Evolutionary conservation across 2,888 invertebrate genomes (phyloP).

Genomic region (Gerris lacustris): DNA sequence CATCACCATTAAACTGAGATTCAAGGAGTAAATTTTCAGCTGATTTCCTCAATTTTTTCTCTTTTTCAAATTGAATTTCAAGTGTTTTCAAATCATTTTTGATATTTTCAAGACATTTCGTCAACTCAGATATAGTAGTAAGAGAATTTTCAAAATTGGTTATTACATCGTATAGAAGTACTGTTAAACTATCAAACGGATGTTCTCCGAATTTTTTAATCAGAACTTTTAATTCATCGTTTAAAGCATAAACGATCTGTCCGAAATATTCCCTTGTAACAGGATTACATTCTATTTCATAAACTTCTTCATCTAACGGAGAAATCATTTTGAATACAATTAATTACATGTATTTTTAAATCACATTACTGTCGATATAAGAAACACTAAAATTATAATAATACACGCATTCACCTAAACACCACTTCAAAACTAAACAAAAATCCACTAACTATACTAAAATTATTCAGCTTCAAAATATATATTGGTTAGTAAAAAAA

Average conservation of each 20-base stretch:
- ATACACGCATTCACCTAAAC: too few relatives aligned
- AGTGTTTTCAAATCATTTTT: slow-evolving; percentile 20
- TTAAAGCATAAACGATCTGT: slow-evolving; percentile 20
- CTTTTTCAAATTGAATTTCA: slow-evolving; percentile 23
- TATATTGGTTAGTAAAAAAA: too few relatives aligned
- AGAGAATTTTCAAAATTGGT: slow-evolving; percentile 19
- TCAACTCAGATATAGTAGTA: slow-evolving; percentile 17
- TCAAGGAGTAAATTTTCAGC: slow-evolving; percentile 21
- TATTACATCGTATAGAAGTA: slow-evolving; percentile 22
- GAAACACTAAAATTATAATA: too few relatives aligned
- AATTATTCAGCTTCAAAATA: too few relatives aligned
- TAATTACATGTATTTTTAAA: too few relatives aligned
- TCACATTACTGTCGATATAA: too few relatives aligned
- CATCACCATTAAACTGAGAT: slow-evolving; percentile 16
- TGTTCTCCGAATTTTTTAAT: slow-evolving; percentile 16
- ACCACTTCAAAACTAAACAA: too few relatives aligned
- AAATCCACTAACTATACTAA: too few relatives aligned
- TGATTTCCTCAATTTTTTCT: slow-evolving; percentile 18
- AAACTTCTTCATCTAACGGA: not conserved
- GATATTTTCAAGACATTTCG: slow-evolving; percentile 11
- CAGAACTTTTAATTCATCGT: slow-evolving; percentile 20
- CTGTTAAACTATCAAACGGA: slow-evolving; percentile 14
- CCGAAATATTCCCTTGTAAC: slow-evolving; percentile 15
- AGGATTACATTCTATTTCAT: not conserved
- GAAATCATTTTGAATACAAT: not conserved